Percentiles rank a stretch among this genome's conserved stretches.
Evolutionary conservation across 1,140 invertebrate species (phyloP).

Genomic region (Colletes latitarsis): DNA sequence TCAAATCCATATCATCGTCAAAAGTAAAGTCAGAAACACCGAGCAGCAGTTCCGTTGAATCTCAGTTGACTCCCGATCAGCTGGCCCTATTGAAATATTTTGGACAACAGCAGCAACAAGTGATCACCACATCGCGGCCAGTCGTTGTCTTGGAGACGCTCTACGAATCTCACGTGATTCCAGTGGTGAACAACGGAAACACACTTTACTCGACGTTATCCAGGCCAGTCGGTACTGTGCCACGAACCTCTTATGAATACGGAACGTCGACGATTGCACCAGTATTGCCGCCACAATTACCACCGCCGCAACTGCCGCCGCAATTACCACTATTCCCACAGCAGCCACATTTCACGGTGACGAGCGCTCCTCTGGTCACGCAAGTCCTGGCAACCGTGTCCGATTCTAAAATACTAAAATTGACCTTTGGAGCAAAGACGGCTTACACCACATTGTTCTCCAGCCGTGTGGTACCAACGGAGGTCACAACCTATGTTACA

Average conservation of each 20-base stretch:
- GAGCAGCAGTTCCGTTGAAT: conserved; percentile 65
- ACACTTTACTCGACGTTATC: conserved; percentile 90
- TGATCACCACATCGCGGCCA: conserved; percentile 89
- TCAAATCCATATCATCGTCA: conserved; percentile 79
- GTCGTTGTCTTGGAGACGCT: conserved; percentile 88
- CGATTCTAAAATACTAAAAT: conserved; percentile 90
- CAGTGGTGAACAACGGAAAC: conserved; percentile 87
- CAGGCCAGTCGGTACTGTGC: conserved; percentile 87
- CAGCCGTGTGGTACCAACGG: conserved; percentile 91
- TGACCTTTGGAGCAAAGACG: conserved; percentile 94
- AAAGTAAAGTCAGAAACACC: conserved; percentile 77
- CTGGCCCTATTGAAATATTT: conserved; percentile 86
- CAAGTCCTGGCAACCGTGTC: conserved; percentile 91
- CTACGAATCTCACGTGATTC: conserved; percentile 91
- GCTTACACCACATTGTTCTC: conserved; percentile 93
- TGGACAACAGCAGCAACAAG: conserved; percentile 86
- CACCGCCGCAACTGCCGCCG: conserved; percentile 76
- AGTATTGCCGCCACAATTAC: conserved; percentile 42
- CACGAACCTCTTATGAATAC: conserved; percentile 87
- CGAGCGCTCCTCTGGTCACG: conserved; percentile 90
- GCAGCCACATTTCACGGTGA: conserved; percentile 88
- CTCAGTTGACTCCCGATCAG: conserved; percentile 86
- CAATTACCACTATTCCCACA: conserved; percentile 82
- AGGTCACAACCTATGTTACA: conserved; percentile 90
- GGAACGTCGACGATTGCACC: conserved; percentile 86